phyloP scores from a whole-genome alignment of 2,113 vertebrate species.

The Sigmodon hispidus region DNA sequence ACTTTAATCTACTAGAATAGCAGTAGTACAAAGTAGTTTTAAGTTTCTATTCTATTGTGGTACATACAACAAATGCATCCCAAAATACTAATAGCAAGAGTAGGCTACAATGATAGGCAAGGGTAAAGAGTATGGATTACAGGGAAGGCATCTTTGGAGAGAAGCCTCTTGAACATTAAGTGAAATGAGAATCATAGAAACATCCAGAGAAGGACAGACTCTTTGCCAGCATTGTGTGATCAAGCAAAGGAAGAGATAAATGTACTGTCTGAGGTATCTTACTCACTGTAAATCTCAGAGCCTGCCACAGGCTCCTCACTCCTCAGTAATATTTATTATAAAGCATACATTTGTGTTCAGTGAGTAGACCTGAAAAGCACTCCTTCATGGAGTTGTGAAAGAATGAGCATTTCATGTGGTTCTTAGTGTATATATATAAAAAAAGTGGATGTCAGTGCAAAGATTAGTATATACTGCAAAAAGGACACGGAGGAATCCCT shows the following conservation, averaged over 20 bases:
- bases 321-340: not conserved
- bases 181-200: not conserved
- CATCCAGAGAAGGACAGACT: not conserved
- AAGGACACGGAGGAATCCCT: not conserved
- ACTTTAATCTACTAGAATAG: not conserved
- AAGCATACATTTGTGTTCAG: not conserved
- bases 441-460: not conserved
- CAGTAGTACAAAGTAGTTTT: not conserved
- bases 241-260: not conserved
- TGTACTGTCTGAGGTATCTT: not conserved
- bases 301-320: not conserved
- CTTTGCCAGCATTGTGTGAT: not conserved
- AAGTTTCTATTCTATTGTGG: not conserved
- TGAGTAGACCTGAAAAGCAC: not conserved
- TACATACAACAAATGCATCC: not conserved
- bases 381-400: not conserved
- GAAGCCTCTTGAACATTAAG: not conserved
- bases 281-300: not conserved
- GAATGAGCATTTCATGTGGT: not conserved
- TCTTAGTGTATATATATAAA: not conserved
- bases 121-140: not conserved
- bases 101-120: not conserved
- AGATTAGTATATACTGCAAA: not conserved
- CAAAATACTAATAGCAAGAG: not conserved
- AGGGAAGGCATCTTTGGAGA: not conserved